Evolutionary conservation across 1,140 invertebrate species (phyloP).

Genomic region (Oppia nitens): DNA sequence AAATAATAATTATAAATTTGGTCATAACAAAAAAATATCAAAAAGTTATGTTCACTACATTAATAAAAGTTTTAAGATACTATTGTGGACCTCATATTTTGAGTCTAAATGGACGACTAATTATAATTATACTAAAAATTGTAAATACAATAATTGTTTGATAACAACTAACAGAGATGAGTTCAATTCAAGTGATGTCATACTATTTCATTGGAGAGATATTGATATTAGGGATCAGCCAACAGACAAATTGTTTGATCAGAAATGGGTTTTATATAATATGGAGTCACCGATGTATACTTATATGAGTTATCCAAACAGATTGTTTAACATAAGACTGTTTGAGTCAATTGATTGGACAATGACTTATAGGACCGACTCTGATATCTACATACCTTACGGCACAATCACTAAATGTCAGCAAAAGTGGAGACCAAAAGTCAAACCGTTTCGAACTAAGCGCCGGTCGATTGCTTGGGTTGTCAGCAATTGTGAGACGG

Average conservation of each 20-base stretch:
- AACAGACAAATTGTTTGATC: neutral
- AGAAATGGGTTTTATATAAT: conserved; percentile 21
- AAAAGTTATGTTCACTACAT: too few species aligned
- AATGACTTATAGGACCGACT: conserved; percentile 37
- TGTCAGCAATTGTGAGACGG: conserved; percentile 41
- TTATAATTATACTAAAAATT: neutral
- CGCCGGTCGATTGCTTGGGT: conserved; percentile 37
- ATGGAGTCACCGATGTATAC: conserved; percentile 21
- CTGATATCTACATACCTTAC: conserved; percentile 30
- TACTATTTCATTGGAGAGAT: conserved; percentile 20
- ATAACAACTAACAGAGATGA: conserved; percentile 15
- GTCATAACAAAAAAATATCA: too few species aligned
- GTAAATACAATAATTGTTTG: neutral
- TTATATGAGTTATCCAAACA: conserved; percentile 1
- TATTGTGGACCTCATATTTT: neutral
- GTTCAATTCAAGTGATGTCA: conserved; percentile 13
- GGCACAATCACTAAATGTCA: conserved; percentile 1
- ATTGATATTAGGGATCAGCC: conserved; percentile 25
- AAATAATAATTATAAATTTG: too few species aligned
- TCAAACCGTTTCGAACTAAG: conserved; percentile 15
- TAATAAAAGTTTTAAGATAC: neutral
- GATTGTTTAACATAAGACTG: too few species aligned
- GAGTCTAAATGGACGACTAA: neutral
- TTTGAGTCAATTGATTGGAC: conserved; percentile 39
- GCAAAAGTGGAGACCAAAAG: neutral